Conservation (phyloP, 2,888 invertebrate species). For the Archips crataeganus region DNA sequence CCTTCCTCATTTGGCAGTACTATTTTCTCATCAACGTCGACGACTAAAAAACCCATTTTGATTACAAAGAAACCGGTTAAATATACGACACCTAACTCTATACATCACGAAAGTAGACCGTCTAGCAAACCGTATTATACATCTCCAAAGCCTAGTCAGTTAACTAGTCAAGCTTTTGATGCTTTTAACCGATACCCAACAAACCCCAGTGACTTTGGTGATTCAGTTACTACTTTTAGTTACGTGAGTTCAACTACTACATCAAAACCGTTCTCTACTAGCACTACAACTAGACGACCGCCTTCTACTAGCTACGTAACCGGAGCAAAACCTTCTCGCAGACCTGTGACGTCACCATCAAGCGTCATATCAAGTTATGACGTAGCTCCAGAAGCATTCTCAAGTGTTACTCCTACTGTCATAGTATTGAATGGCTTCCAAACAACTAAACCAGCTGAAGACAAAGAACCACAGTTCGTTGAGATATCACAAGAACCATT, state of each 20-base stretch:
- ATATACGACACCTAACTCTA: slow-evolving; percentile 69
- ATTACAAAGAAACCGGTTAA: slow-evolving; percentile 61
- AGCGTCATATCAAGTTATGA: slow-evolving; percentile 66
- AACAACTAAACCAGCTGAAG: slow-evolving; percentile 64
- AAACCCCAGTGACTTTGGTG: slow-evolving; percentile 73
- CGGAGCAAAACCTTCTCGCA: slow-evolving; percentile 78
- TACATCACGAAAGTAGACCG: slow-evolving; percentile 62
- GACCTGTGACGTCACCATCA: slow-evolving; percentile 70
- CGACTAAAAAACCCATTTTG: slow-evolving; percentile 57
- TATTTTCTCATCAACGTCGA: slow-evolving; percentile 41
- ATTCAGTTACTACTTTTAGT: slow-evolving; percentile 73
- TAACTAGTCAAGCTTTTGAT: slow-evolving; percentile 79
- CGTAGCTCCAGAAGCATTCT: slow-evolving; percentile 70
- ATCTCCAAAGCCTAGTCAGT: slow-evolving; percentile 73
- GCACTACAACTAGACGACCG: slow-evolving; percentile 68
- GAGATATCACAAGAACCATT: slow-evolving; percentile 83
- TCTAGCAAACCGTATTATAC: slow-evolving; percentile 62
- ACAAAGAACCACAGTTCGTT: slow-evolving; percentile 72
- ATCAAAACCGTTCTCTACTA: slow-evolving; percentile 55
- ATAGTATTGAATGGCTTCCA: slow-evolving; percentile 73
- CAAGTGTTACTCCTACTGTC: slow-evolving; percentile 81
- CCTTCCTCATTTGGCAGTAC: slow-evolving; percentile 60
- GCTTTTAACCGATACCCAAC: slow-evolving; percentile 79
- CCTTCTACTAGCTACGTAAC: slow-evolving; percentile 81
- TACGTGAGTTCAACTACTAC: slow-evolving; percentile 74